Conservation (phyloP, 2,888 invertebrate species). For the Athetis lepigone region DNA sequence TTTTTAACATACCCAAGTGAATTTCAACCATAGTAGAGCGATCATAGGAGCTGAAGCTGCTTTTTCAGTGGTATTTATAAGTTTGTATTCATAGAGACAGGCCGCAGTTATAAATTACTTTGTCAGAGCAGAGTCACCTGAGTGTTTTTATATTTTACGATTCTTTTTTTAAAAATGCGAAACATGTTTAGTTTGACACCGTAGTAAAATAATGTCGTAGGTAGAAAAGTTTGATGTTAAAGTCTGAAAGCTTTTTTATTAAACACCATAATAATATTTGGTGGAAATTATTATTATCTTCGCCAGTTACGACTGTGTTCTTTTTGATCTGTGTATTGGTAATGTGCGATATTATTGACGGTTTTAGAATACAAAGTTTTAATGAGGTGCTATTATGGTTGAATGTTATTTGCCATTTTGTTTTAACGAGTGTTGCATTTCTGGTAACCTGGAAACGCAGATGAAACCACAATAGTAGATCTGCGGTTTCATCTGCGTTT, state of each 20-base stretch:
- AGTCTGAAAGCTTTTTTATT: slow-evolving; percentile 61
- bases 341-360: slow-evolving; percentile 10
- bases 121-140: slow-evolving; percentile 79
- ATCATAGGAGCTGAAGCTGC: not conserved
- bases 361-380: slow-evolving; percentile 26
- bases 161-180: slow-evolving; percentile 72
- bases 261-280: slow-evolving; percentile 39
- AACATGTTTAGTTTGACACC: slow-evolving; percentile 72
- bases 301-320: slow-evolving; percentile 11
- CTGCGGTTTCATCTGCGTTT: too few species aligned
- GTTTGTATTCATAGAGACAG: slow-evolving; percentile 55
- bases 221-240: slow-evolving; percentile 57
- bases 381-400: not conserved
- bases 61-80: slow-evolving; percentile 12
- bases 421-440: not conserved
- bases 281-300: slow-evolving; percentile 52
- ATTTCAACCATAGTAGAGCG: slow-evolving; percentile 24
- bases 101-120: slow-evolving; percentile 75
- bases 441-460: not conserved
- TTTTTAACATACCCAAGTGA: not conserved
- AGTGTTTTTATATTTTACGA: slow-evolving; percentile 77
- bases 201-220: slow-evolving; percentile 61
- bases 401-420: slow-evolving; percentile 13
- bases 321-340: slow-evolving; percentile 41
- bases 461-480: too few species aligned